Evolutionary conservation across 1,140 invertebrate species (phyloP).

Genomic region (Drosophila nannoptera): DNA sequence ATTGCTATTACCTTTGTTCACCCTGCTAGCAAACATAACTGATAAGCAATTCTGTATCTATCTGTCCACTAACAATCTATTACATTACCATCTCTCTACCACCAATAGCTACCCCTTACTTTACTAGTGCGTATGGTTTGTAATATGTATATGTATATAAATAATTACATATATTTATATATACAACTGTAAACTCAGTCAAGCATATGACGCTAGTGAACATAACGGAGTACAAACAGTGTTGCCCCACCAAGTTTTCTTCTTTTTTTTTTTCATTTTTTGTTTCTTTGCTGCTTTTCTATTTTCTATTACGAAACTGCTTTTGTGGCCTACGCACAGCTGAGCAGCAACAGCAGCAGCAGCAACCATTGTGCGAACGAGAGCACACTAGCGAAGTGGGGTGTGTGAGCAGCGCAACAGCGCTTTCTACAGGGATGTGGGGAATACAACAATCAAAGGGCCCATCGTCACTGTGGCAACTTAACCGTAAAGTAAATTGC

Average conservation of each 20-base stretch:
- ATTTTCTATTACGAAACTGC: conserved; percentile 52
- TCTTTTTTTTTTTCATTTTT: conserved; percentile 20
- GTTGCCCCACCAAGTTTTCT: conserved; percentile 53
- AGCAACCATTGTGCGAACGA: conserved; percentile 24
- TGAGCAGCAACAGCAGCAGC: conserved; percentile 22
- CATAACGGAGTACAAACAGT: conserved; percentile 41
- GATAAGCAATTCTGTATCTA: conserved; percentile 46
- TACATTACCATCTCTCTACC: not conserved
- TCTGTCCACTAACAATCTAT: conserved; percentile 3
- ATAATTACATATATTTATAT: conserved; percentile 36
- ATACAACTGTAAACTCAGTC: conserved; percentile 53
- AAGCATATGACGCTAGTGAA: conserved; percentile 54
- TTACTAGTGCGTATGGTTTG: conserved; percentile 55
- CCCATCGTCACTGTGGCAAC: conserved; percentile 25
- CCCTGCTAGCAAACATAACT: conserved; percentile 53
- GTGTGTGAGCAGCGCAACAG: conserved; percentile 16
- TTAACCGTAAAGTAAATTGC: conserved; percentile 45
- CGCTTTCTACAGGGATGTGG: conserved; percentile 34
- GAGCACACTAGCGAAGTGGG: conserved; percentile 33
- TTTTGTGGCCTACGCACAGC: conserved; percentile 52
- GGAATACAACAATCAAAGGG: conserved; percentile 22
- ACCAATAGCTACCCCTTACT: conserved; percentile 28
- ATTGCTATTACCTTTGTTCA: conserved; percentile 45
- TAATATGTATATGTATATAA: conserved; percentile 8
- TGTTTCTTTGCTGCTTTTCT: conserved; percentile 16